Evolutionary conservation across 2,888 invertebrate genomes (phyloP), one percentile per base, ranked within the genome.

Genomic region (Cheilosia pagana): DNA sequence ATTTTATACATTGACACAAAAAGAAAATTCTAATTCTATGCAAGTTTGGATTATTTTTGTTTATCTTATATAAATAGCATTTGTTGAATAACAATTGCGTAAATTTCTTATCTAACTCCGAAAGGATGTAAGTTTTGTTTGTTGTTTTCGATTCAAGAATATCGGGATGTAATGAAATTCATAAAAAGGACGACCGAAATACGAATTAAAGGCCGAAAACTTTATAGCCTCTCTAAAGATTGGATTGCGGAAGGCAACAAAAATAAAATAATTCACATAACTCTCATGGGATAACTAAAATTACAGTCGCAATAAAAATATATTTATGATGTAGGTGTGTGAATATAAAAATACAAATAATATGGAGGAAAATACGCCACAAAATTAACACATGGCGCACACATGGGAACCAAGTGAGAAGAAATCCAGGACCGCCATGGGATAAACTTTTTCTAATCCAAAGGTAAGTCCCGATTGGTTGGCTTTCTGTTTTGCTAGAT

Each of bases 1-100:
- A 16, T 16, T 45, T 45, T 45, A 62, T 71, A 43, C 62, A 62
- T 63, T 35, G 63, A 62, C 72, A 74, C 53, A 55, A 62, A 74
- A 45, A 60, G 25, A 35, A 35, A 3, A 35, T 4, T 35, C 35
- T 35, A 35, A 35, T 31, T 31, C 28, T 31, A 31, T 35, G 35
- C 5, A 28, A 35, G 53, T 25, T 28, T 45, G 65, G 57, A 48
- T 65, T 23, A 72, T 45, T 60, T 60, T 45, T 60, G 16, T 45
- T 62, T 28, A 31, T 25, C 35, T 39, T 62, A 62, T n/a, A n/a
- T n/a, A 62, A 70, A 50, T 67, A 39, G 52, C n/a, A 41, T 60
- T 45, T 50, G 50, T 35, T 59, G 19, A 39, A 41, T 59, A 71
- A 59, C 70, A 71, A 59, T 71, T 50, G 25, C 70, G 59, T 50